phyloP scores from a whole-genome alignment of 2,888 invertebrate species.

The Nipponacmea schrenckii region DNA sequence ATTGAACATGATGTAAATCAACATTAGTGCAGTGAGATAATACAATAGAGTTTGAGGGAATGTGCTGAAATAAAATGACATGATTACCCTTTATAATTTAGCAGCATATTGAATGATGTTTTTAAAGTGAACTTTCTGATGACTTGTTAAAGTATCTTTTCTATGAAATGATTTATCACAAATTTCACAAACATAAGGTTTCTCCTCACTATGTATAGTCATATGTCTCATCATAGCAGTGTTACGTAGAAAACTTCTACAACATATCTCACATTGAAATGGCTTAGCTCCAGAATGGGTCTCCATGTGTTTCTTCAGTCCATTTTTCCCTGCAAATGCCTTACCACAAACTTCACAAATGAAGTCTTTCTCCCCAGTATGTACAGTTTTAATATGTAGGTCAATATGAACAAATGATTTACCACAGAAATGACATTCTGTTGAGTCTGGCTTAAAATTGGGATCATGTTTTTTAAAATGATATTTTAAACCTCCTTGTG shows the following conservation, averaged over 20 bases:
- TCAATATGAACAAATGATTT: not conserved
- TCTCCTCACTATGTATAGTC: not conserved
- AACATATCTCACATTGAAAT: not conserved
- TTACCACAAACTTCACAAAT: slow-evolving; percentile 1
- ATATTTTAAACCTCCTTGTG: not conserved
- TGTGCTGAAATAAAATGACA: too few species aligned
- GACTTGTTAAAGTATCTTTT: too few species aligned
- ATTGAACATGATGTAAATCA: too few species aligned
- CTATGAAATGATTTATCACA: not conserved
- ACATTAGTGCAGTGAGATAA: too few species aligned
- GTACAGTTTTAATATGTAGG: not conserved
- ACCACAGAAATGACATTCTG: not conserved
- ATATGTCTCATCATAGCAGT: not conserved
- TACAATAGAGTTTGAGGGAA: too few species aligned
- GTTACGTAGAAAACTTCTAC: not conserved
- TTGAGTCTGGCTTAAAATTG: not conserved
- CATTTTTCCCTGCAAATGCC: not conserved
- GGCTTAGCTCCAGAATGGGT: not conserved
- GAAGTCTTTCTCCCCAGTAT: not conserved
- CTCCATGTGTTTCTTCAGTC: not conserved
- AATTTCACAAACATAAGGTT: not conserved
- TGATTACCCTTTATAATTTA: too few species aligned
- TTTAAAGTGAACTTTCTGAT: too few species aligned
- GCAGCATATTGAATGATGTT: too few species aligned
- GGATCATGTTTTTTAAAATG: not conserved